Conservation (phyloP, 2,113 vertebrate species). For the Sporophila hypoxantha region DNA sequence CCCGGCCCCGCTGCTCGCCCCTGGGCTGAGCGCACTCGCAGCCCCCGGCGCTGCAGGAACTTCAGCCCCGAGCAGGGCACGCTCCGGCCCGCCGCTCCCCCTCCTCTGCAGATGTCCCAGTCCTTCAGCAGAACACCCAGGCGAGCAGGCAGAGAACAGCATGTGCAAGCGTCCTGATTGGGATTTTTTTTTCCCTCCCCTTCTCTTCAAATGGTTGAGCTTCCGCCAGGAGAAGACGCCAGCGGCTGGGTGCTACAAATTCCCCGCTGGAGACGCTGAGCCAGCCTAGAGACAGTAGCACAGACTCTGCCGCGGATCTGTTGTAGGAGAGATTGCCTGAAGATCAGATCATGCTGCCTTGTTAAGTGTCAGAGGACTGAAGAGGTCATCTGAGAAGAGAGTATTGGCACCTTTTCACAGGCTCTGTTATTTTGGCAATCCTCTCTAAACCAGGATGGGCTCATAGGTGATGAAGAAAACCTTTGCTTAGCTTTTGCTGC, state of each 20-base stretch:
- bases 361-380: not conserved
- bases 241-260: constrained; percentile 61
- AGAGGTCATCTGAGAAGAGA: not conserved
- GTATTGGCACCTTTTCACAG: not conserved
- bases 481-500: not conserved
- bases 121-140: constrained; percentile 20
- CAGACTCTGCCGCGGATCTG: not conserved
- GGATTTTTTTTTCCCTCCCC: not conserved
- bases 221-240: constrained; percentile 46
- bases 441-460: not conserved
- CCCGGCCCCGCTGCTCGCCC: not conserved
- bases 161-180: not conserved
- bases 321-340: not conserved
- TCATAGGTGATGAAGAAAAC: not conserved
- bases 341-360: not conserved
- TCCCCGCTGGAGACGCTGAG: constrained; percentile 30
- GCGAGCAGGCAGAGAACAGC: not conserved
- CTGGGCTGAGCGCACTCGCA: not conserved
- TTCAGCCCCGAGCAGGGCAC: not conserved
- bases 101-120: constrained; percentile 30
- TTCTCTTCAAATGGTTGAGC: not conserved
- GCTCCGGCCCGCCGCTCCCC: not conserved
- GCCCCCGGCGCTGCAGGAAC: not conserved
- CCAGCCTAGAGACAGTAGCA: not conserved
- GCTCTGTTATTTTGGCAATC: not conserved